These are phyloP conservation scores for Dicrostonyx torquatus DNA, from an alignment of 2,797 vertebrate species.

Conservation along the genomic window DNA sequence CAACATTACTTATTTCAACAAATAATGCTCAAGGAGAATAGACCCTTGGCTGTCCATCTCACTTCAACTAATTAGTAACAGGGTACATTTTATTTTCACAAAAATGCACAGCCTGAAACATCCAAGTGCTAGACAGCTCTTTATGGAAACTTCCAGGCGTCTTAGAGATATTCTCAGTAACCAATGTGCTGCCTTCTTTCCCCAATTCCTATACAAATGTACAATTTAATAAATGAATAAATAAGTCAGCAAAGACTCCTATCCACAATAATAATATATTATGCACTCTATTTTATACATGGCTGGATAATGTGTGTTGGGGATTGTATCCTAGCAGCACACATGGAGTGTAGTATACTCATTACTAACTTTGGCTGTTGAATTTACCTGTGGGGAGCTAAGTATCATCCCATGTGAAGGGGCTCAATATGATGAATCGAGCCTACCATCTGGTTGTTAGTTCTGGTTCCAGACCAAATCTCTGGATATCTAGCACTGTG, in stretches of 20 bases:
- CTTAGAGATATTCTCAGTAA: neutral
- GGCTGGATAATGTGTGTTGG: neutral
- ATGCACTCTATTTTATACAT: neutral
- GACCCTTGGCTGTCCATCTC: conserved; percentile 22
- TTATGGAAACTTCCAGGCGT: neutral
- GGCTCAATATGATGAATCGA: neutral
- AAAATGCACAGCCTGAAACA: neutral
- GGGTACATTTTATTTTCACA: neutral
- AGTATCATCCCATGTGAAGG: neutral
- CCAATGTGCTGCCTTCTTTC: neutral
- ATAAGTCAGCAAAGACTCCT: neutral
- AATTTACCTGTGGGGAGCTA: neutral
- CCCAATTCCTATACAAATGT: neutral
- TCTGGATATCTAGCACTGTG: neutral
- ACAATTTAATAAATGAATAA: neutral
- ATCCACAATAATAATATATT: neutral
- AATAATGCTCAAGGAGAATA: neutral
- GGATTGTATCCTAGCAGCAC: neutral
- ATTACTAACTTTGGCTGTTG: neutral
- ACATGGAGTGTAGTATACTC: neutral
- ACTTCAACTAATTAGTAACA: neutral
- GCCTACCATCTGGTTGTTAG: neutral
- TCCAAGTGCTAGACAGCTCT: neutral
- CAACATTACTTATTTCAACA: neutral
- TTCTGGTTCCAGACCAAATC: neutral